A percentile compares a stretch with the other conserved stretches of the same genome.
These are phyloP conservation scores for Ceyx cyanopectus DNA, from an alignment of 2,113 vertebrate species.

Conservation along the genomic window DNA sequence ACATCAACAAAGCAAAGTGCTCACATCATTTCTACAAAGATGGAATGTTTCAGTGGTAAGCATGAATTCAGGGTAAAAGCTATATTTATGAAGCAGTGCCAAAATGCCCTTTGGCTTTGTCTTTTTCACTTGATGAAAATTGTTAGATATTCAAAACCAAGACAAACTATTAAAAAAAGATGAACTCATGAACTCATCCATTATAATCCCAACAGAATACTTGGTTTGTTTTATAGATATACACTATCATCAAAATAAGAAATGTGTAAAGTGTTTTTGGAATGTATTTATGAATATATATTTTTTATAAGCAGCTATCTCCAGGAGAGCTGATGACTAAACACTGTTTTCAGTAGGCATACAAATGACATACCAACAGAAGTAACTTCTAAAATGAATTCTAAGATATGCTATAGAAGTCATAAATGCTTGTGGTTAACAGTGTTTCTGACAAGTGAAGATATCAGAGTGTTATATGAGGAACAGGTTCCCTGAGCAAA, in stretches of 20 bases:
- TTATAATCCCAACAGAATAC: not conserved
- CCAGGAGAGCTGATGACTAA: not conserved
- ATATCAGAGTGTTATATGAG: not conserved
- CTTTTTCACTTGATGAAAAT: constrained; percentile 13
- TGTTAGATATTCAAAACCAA: not conserved
- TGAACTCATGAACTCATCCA: not conserved
- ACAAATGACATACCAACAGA: not conserved
- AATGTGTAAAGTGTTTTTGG: not conserved
- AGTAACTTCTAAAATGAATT: not conserved
- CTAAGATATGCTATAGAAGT: not conserved
- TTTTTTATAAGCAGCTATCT: not conserved
- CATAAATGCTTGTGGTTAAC: not conserved
- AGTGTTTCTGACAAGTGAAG: not conserved
- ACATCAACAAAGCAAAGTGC: constrained; percentile 42
- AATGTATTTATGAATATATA: not conserved
- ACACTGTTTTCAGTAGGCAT: not conserved
- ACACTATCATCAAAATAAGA: not conserved
- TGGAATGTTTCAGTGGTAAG: not conserved
- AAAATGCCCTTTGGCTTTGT: constrained; percentile 27
- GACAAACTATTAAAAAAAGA: not conserved
- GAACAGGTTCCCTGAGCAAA: not conserved
- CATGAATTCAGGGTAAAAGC: constrained; percentile 5
- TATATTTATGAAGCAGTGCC: not conserved
- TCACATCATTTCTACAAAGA: not conserved
- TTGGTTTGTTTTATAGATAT: not conserved